Percentiles rank a stretch among this genome's conserved stretches.
phyloP scores from a whole-genome alignment of 2,113 vertebrate genomes.

The Paraplagusia blochii region DNA sequence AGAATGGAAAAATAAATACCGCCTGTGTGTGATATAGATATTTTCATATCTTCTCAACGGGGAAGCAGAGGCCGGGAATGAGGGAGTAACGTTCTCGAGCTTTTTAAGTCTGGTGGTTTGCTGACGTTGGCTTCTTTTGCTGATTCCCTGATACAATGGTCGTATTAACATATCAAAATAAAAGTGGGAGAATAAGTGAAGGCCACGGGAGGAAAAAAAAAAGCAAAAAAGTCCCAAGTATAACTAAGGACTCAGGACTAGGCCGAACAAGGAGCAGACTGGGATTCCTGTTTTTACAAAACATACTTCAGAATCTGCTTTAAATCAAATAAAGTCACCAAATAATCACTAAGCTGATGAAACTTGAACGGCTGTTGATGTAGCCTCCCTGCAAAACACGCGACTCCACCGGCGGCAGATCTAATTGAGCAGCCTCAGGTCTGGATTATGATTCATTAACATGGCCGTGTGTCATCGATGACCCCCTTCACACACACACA shows the following conservation, averaged over 20 bases:
- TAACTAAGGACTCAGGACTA: neutral
- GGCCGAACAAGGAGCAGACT: neutral
- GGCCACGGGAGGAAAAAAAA: neutral
- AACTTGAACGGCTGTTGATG: conserved; percentile 27
- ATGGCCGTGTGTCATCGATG: conserved; percentile 62
- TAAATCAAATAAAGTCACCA: conserved; percentile 3
- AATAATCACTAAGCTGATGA: conserved; percentile 40
- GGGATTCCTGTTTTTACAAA: neutral
- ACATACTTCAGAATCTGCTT: conserved; percentile 2
- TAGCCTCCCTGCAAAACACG: conserved; percentile 24
- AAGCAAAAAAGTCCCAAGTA: neutral
- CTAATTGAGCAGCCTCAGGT: conserved; percentile 41
- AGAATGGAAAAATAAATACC: conserved; percentile 34
- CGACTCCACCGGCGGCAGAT: conserved; percentile 25
- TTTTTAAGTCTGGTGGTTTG: conserved; percentile 24
- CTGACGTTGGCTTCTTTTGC: conserved; percentile 20
- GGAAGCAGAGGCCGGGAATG: conserved; percentile 7
- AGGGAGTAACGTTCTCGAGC: conserved; percentile 1
- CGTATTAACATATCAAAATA: conserved; percentile 6
- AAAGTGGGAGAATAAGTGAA: neutral
- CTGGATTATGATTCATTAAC: conserved; percentile 68
- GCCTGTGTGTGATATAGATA: conserved; percentile 12
- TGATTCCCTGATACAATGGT: conserved; percentile 22
- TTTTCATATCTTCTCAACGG: conserved; percentile 29
- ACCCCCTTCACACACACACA: conserved; percentile 47